phyloP scores from a whole-genome alignment of 92 coral and sea anemone genomes.

The Metridium senile region DNA sequence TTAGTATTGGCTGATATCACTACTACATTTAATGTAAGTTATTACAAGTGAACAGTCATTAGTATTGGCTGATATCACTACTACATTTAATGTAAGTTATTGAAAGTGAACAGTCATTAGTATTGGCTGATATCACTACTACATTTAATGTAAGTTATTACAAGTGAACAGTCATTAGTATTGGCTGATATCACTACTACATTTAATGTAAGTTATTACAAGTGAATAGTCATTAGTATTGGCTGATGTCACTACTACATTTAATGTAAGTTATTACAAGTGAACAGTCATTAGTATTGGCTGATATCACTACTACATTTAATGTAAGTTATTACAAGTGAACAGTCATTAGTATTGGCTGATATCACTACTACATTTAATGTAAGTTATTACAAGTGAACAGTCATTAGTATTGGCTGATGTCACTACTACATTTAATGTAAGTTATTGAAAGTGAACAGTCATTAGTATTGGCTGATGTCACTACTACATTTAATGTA shows the following conservation, averaged over 20 bases:
- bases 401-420: slow-evolving; percentile 54
- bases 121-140: slow-evolving; percentile 37
- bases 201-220: slow-evolving; percentile 28
- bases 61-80: slow-evolving; percentile 38
- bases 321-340: slow-evolving; percentile 42
- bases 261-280: slow-evolving; percentile 37
- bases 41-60: slow-evolving; percentile 50
- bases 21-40: slow-evolving; percentile 32
- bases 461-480: slow-evolving; percentile 50
- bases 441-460: slow-evolving; percentile 42
- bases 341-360: slow-evolving; percentile 51
- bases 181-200: slow-evolving; percentile 28
- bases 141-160: slow-evolving; percentile 29
- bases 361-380: slow-evolving; percentile 30
- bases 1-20: slow-evolving; percentile 44
- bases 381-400: slow-evolving; percentile 43
- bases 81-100: slow-evolving; percentile 28
- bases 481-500: slow-evolving; percentile 29
- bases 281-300: slow-evolving; percentile 52
- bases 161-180: slow-evolving; percentile 58
- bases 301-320: slow-evolving; percentile 30
- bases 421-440: slow-evolving; percentile 21
- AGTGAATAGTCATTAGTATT: slow-evolving; percentile 58
- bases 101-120: slow-evolving; percentile 50
- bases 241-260: slow-evolving; percentile 29